Evolutionary conservation across 1,140 invertebrate genomes (phyloP).

Genomic region (Globodera rostochiensis): DNA sequence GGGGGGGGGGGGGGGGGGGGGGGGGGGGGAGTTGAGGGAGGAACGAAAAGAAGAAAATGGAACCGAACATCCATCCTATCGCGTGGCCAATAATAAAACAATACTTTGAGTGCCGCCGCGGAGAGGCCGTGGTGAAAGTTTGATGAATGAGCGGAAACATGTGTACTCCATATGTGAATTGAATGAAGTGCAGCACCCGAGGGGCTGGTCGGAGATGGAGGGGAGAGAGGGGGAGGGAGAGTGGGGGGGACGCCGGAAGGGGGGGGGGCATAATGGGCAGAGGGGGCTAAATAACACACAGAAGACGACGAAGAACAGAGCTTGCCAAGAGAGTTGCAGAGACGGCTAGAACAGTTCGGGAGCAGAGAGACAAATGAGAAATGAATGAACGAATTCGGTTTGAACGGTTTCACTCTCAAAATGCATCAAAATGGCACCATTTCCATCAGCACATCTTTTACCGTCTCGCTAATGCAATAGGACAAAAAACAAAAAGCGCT

Average conservation of each 20-base stretch:
- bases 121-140: not conserved
- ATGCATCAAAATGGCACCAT: no score
- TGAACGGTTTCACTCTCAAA: no score
- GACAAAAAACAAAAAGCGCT: no score
- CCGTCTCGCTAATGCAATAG: no score
- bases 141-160: constrained; percentile 7
- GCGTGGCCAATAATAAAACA: constrained; percentile 8
- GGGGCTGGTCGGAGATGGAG: not conserved
- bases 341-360: no score
- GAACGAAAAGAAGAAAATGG: not conserved
- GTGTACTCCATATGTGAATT: not conserved
- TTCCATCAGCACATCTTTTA: no score
- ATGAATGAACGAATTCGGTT: no score
- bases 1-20: no score
- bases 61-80: not conserved
- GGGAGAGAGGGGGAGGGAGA: not conserved
- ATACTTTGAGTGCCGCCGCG: not conserved
- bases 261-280: not conserved
- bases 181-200: not conserved
- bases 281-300: not conserved
- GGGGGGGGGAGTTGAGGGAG: no score
- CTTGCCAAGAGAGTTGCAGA: not conserved
- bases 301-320: not conserved
- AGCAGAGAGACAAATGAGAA: no score
- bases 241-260: not conserved